Conservation (phyloP, 2,113 vertebrate genomes). For the Formicarius rufipectus region DNA sequence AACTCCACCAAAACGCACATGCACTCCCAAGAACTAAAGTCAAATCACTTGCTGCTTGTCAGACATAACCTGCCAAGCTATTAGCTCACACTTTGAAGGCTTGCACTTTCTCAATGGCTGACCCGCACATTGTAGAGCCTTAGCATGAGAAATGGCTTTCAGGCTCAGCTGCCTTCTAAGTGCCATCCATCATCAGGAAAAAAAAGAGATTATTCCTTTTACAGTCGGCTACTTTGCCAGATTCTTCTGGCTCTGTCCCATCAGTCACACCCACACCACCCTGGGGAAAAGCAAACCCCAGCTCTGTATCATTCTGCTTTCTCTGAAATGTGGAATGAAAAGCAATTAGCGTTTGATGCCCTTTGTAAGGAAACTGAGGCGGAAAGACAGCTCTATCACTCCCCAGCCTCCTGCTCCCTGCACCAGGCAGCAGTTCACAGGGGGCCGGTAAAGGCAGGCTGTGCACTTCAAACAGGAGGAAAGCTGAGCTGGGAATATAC, state of each 20-base stretch:
- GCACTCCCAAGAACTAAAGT: not conserved
- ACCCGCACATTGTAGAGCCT: not conserved
- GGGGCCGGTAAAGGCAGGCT: not conserved
- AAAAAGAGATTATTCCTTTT: slow-evolving; percentile 31
- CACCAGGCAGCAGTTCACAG: not conserved
- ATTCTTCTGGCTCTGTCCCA: slow-evolving; percentile 23
- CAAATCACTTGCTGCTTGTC: not conserved
- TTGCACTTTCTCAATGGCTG: not conserved
- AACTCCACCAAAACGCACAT: not conserved
- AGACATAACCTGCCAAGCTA: not conserved
- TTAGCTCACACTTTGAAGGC: not conserved
- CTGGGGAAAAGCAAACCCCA: not conserved
- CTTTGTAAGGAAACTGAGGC: not conserved
- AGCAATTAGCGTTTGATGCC: not conserved
- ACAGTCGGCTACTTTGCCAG: not conserved
- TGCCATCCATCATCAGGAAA: slow-evolving; percentile 35
- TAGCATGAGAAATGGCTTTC: slow-evolving; percentile 26
- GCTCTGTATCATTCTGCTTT: not conserved
- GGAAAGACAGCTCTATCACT: not conserved
- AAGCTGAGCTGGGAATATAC: not conserved
- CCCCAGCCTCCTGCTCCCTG: not conserved
- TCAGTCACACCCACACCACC: not conserved
- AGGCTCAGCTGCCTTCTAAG: slow-evolving; percentile 23
- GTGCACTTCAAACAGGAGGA: not conserved
- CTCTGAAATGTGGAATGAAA: not conserved